These are phyloP conservation scores for Cryptus armator DNA, from an alignment of 2,888 invertebrate species.

Conservation along the genomic window DNA sequence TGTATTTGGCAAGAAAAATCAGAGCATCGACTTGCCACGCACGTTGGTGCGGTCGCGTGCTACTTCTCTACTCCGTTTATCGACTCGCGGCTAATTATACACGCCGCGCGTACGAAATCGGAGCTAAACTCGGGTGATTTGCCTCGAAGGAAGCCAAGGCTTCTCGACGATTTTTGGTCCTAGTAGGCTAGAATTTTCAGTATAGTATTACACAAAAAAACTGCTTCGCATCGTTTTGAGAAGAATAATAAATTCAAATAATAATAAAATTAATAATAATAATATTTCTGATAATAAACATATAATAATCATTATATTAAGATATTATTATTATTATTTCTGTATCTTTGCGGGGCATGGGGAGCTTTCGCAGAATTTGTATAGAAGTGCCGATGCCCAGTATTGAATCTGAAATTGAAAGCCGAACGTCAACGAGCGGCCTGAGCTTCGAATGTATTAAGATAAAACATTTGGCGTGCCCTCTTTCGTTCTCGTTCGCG, in stretches of 20 bases:
- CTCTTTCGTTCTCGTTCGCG: slow-evolving; percentile 40
- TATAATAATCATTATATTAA: background rate
- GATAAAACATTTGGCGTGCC: slow-evolving; percentile 46
- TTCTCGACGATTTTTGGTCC: background rate
- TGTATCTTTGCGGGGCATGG: background rate
- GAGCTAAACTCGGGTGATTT: slow-evolving; percentile 5
- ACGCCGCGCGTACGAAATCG: slow-evolving; percentile 26
- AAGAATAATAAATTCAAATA: background rate
- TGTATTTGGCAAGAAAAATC: slow-evolving; percentile 6
- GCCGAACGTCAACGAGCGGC: slow-evolving; percentile 1
- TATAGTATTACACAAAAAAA: background rate
- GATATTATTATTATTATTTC: background rate
- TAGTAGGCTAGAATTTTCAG: no score
- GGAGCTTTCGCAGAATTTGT: slow-evolving; percentile 7
- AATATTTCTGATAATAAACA: background rate
- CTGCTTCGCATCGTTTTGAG: background rate
- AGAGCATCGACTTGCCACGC: slow-evolving; percentile 12
- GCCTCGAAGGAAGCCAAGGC: slow-evolving; percentile 36
- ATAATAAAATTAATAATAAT: background rate
- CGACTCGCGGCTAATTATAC: slow-evolving; percentile 53
- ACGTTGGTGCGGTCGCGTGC: slow-evolving; percentile 31
- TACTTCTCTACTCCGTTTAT: slow-evolving; percentile 30
- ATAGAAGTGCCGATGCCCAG: background rate
- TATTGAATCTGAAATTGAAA: slow-evolving; percentile 45
- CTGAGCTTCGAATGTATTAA: slow-evolving; percentile 12